Percentiles rank a stretch among this genome's conserved stretches.
Conservation (phyloP, 2,113 vertebrate species). For the Heloderma charlesbogerti region DNA sequence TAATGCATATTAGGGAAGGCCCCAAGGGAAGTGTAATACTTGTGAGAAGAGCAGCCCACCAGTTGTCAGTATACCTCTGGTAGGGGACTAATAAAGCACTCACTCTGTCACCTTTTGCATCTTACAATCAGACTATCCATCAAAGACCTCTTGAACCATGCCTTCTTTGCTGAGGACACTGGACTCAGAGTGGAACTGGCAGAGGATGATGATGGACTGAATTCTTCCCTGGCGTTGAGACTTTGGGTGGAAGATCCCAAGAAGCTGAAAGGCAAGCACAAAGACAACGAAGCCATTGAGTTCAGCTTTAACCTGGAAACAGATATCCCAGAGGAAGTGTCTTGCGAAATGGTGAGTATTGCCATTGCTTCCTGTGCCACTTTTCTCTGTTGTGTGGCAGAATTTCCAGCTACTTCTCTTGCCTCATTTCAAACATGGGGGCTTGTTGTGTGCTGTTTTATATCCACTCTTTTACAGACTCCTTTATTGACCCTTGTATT, state of each 20-base stretch:
- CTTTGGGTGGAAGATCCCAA: constrained; percentile 97
- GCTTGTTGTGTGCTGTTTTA: background rate
- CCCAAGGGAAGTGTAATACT: background rate
- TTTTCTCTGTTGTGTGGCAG: background rate
- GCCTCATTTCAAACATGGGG: background rate
- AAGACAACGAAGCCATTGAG: constrained; percentile 98
- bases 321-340: constrained; percentile 92
- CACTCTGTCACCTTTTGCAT: too few relatives aligned
- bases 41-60: background rate
- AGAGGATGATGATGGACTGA: constrained; percentile 85
- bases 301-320: constrained; percentile 93
- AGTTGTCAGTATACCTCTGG: background rate
- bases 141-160: constrained; percentile 88
- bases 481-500: background rate
- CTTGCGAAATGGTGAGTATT: constrained; percentile 91
- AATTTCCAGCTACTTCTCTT: background rate
- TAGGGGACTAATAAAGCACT: background rate
- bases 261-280: constrained; percentile 95
- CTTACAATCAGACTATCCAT: constrained; percentile 82
- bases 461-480: background rate
- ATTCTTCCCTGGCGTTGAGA: constrained; percentile 87
- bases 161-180: constrained; percentile 94
- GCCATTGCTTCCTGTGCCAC: background rate
- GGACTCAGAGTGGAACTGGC: constrained; percentile 93
- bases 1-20: background rate